phyloP scores from a whole-genome alignment of 2,113 vertebrate species.

The Phaetusa simplex region DNA sequence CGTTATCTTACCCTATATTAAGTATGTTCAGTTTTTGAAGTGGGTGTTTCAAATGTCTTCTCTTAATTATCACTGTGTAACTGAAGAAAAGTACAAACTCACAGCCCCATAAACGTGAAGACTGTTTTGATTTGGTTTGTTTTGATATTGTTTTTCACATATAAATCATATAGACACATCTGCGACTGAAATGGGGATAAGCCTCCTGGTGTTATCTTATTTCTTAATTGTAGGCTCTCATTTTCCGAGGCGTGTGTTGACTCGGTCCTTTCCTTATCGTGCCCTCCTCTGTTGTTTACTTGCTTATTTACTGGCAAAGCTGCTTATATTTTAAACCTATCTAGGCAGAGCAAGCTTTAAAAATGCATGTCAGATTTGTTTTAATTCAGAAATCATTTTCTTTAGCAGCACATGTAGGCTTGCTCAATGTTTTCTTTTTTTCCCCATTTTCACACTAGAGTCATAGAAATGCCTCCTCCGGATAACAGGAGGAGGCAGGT shows the following conservation, averaged over 20 bases:
- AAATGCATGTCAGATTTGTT: slow-evolving; percentile 21
- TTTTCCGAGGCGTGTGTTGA: slow-evolving; percentile 8
- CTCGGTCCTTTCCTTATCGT: slow-evolving; percentile 42
- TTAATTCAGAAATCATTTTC: slow-evolving; percentile 40
- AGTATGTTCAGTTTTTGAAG: slow-evolving; percentile 65
- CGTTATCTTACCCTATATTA: slow-evolving; percentile 71
- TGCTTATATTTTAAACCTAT: slow-evolving; percentile 39
- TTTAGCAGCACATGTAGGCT: background rate
- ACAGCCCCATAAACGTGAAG: slow-evolving; percentile 43
- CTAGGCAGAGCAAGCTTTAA: slow-evolving; percentile 3
- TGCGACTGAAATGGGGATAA: slow-evolving; percentile 11
- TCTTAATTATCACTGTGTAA: slow-evolving; percentile 73
- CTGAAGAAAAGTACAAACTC: slow-evolving; percentile 49
- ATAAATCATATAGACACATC: slow-evolving; percentile 63
- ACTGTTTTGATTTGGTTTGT: slow-evolving; percentile 64
- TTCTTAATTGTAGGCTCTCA: slow-evolving; percentile 57
- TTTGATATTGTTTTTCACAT: slow-evolving; percentile 67
- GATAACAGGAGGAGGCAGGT: slow-evolving; percentile 27
- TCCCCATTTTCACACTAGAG: background rate
- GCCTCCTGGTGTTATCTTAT: slow-evolving; percentile 55
- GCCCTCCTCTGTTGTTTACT: slow-evolving; percentile 44
- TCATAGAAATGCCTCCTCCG: slow-evolving; percentile 7
- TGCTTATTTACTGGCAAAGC: slow-evolving; percentile 49
- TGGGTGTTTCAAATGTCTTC: slow-evolving; percentile 73
- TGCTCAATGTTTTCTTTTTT: background rate